These are phyloP conservation scores for Drosophila lutescens DNA, from an alignment of 2,888 invertebrate species.

Conservation along the genomic window DNA sequence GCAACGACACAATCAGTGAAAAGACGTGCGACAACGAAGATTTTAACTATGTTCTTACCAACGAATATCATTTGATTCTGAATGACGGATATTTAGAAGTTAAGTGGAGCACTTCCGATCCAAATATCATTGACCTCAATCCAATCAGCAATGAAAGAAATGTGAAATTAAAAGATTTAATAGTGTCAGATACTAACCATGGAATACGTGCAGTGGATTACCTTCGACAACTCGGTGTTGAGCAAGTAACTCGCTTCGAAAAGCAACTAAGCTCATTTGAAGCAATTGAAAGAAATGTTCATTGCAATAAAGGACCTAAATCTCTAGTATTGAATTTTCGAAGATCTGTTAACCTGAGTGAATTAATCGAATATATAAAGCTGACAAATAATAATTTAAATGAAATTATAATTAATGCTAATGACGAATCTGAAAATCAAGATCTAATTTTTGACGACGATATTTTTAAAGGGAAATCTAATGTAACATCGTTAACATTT, in stretches of 20 bases:
- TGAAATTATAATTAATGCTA: background rate
- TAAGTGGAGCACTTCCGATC: slow-evolving; percentile 1
- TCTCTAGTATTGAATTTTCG: background rate
- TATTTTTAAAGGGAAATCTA: background rate
- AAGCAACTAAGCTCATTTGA: background rate
- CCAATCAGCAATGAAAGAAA: background rate
- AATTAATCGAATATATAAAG: background rate
- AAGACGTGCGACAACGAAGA: slow-evolving; percentile 2
- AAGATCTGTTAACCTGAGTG: background rate
- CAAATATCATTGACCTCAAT: background rate
- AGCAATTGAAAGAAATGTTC: slow-evolving; percentile 7
- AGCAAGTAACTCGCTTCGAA: slow-evolving; percentile 8
- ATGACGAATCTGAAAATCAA: background rate
- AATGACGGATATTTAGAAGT: slow-evolving; percentile 8
- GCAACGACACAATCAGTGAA: background rate
- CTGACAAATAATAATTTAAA: background rate
- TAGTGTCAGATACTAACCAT: background rate
- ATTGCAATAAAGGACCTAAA: background rate
- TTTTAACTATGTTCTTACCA: slow-evolving; percentile 1
- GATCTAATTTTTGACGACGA: background rate
- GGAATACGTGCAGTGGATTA: slow-evolving; percentile 3
- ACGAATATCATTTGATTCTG: slow-evolving; percentile 6
- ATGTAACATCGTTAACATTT: background rate
- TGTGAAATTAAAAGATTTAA: background rate
- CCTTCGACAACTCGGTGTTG: slow-evolving; percentile 13